phyloP scores from a whole-genome alignment of 1,140 invertebrate genomes.

The Carposina sasakii region DNA sequence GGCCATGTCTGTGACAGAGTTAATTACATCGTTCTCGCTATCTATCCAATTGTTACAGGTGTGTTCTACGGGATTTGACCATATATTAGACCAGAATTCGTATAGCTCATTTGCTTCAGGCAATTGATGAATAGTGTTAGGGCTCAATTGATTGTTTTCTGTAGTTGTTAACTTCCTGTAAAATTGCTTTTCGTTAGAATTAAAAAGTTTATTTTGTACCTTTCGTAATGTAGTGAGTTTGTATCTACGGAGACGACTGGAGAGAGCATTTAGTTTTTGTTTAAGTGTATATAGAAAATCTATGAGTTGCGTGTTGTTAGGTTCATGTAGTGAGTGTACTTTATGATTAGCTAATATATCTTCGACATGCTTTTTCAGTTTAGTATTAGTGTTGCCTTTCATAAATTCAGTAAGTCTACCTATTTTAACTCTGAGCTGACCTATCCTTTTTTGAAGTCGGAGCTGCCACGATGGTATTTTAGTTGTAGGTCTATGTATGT shows the following conservation, averaged over 20 bases:
- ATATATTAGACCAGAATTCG: constrained; percentile 5
- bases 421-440: background rate
- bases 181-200: constrained; percentile 13
- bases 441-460: constrained; percentile 1
- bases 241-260: constrained; percentile 8
- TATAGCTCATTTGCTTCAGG: background rate
- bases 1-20: background rate
- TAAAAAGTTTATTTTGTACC: constrained; percentile 8
- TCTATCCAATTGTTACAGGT: background rate
- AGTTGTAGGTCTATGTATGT: too few species aligned
- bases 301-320: background rate
- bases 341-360: too few species aligned
- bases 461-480: constrained; percentile 1
- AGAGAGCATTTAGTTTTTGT: constrained; percentile 11
- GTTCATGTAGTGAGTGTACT: background rate
- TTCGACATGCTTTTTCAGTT: background rate
- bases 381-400: background rate
- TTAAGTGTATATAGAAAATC: constrained; percentile 10
- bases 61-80: constrained; percentile 4
- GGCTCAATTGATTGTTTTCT: background rate
- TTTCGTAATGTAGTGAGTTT: constrained; percentile 7
- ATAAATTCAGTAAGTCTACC: constrained; percentile 4
- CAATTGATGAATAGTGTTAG: background rate
- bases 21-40: background rate
- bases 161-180: constrained; percentile 4